phyloP scores from a whole-genome alignment of 2,888 invertebrate species.

The Limnephilus auricula region DNA sequence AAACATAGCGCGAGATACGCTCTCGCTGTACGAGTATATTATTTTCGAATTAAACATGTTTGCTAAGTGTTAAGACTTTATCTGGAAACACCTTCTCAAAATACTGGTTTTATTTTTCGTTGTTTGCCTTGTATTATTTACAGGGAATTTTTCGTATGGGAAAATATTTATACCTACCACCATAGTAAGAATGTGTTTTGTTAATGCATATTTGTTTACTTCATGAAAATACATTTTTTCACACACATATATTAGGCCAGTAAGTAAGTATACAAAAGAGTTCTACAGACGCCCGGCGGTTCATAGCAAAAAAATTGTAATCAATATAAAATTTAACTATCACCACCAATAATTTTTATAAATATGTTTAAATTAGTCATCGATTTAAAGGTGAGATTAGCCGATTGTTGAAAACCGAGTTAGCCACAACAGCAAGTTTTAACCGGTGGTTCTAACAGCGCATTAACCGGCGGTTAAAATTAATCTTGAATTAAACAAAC shows the following conservation, averaged over 20 bases:
- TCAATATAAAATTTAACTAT: not conserved
- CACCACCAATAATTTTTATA: not conserved
- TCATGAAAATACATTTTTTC: not conserved
- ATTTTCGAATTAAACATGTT: conserved; percentile 34
- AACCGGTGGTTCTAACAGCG: not conserved
- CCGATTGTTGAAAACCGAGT: not conserved
- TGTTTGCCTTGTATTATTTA: not conserved
- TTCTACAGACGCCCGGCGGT: not conserved
- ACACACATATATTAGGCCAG: not conserved
- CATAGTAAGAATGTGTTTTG: not conserved
- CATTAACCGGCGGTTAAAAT: not conserved
- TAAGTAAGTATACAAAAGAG: not conserved
- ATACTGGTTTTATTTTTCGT: not conserved
- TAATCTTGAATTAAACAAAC: not conserved
- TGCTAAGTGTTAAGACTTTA: conserved; percentile 37
- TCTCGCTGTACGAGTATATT: not conserved
- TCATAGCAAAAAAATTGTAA: not conserved
- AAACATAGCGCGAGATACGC: conserved; percentile 34
- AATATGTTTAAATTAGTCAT: not conserved
- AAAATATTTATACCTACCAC: not conserved
- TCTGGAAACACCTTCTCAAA: conserved; percentile 28
- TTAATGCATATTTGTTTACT: not conserved
- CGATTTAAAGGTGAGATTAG: not conserved
- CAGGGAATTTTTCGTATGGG: too few relatives aligned
- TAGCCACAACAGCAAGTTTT: not conserved